Evolutionary conservation across 2,888 invertebrate species (phyloP), one percentile per base, ranked within the genome.

Genomic region (Apamea crenata): DNA sequence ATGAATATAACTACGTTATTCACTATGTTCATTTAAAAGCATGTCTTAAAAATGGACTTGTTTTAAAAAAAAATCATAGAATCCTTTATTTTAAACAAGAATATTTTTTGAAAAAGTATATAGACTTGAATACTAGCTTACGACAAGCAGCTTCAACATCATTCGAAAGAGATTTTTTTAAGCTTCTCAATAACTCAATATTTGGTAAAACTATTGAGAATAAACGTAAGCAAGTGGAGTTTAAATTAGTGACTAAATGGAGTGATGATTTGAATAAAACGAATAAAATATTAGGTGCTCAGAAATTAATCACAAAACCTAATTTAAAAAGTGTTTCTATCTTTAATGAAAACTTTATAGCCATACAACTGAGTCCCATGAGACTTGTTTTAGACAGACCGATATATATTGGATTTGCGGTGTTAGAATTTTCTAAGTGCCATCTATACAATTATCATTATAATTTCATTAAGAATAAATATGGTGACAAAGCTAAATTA

Each of bases 331-430:
- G 25, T 66, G 12, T 66, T 25, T 40, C 66, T 12, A 29, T 66
- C 2, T 66, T 66, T 40, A 10, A 12, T 25, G 66, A 66, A 25
- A 40, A 66, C 12, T 40, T 66, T 66, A 4, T 66, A 12, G 66
- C 40, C 2, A 18, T 36, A 10, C 65, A 65, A 36, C 10, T 65
- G 4, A 65, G 47, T 47, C 47, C 8, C n/a, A 7, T 6, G 6
- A 65, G 36, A 63, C 63, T 63, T 63, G 63, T 65, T 14, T 65
- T 65, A 65, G 65, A 65, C 6, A 32, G 65, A 65, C 65, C 65
- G 2, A 65, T 65, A 21, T 65, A 65, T 36, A 12, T 65, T 36
- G 65, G 65, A 65, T 65, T 65, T 65, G 18, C 65, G 7, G 65
- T 65, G 4, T 5, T 65, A 36, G 65, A 65, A 36, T 65, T 6